Evolutionary conservation across 2,888 invertebrate genomes (phyloP).

Genomic region (Pachymerium ferrugineum): DNA sequence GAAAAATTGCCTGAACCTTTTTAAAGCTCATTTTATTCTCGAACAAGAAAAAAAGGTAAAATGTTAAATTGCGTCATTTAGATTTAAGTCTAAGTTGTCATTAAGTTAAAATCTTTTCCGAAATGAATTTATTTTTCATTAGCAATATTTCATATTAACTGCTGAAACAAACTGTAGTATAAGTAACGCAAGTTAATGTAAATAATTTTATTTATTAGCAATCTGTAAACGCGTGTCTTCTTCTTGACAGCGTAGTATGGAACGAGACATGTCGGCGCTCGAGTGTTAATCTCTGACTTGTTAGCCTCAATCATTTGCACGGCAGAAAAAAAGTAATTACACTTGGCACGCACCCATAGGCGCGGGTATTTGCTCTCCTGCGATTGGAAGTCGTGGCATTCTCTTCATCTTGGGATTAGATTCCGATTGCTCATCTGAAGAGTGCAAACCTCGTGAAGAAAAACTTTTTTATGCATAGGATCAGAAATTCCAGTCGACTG

Average conservation of each 20-base stretch:
- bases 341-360: constrained; percentile 18
- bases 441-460: neutral
- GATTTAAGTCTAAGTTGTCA: too few relatives aligned
- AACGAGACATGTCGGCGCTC: neutral
- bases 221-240: too few relatives aligned
- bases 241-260: neutral
- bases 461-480: constrained; percentile 7
- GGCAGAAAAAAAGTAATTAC: constrained; percentile 18
- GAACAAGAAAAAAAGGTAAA: too few relatives aligned
- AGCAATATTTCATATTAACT: too few relatives aligned
- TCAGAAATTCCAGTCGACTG: constrained; percentile 22
- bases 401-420: constrained; percentile 15
- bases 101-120: too few relatives aligned
- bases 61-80: too few relatives aligned
- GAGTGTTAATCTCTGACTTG: constrained; percentile 12
- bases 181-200: too few relatives aligned
- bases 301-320: constrained; percentile 20
- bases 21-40: too few relatives aligned
- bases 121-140: too few relatives aligned
- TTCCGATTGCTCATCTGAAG: constrained; percentile 19
- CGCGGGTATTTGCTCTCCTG: constrained; percentile 6
- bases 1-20: too few relatives aligned
- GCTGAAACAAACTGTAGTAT: too few relatives aligned
- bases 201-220: too few relatives aligned
- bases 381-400: constrained; percentile 17